Evolutionary conservation across 2,113 vertebrate genomes (phyloP).

Genomic region (Aphyosemion australe): DNA sequence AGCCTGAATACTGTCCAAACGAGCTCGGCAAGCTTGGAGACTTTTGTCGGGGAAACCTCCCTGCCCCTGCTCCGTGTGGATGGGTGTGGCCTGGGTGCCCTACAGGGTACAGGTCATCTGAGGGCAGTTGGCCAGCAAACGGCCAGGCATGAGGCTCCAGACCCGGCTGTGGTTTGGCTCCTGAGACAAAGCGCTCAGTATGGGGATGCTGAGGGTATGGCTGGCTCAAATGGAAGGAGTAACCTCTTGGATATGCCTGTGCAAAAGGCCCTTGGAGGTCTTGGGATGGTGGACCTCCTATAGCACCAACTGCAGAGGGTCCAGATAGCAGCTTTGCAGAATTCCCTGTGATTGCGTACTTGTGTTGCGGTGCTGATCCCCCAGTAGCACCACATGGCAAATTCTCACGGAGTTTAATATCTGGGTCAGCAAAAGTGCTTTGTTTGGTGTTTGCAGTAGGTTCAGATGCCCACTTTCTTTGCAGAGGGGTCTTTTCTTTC

Average conservation of each 20-base stretch:
- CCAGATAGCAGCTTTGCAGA: conserved; percentile 85
- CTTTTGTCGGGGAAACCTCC: conserved; percentile 88
- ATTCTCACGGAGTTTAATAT: conserved; percentile 85
- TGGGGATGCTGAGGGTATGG: conserved; percentile 93
- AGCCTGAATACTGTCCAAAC: conserved; percentile 89
- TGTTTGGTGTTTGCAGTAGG: conserved; percentile 85
- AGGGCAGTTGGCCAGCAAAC: conserved; percentile 88
- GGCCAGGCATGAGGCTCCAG: conserved; percentile 92
- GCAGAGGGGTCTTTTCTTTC: conserved; percentile 87
- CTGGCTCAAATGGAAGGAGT: conserved; percentile 88
- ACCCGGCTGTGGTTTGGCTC: conserved; percentile 89
- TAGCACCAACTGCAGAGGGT: conserved; percentile 72
- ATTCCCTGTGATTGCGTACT: conserved; percentile 78
- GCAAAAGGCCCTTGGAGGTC: conserved; percentile 87
- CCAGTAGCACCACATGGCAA: conserved; percentile 77
- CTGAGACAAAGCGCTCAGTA: conserved; percentile 87
- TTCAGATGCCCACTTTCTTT: conserved; percentile 93
- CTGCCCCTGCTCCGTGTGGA: conserved; percentile 77
- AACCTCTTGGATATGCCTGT: conserved; percentile 83
- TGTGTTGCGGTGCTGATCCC: conserved; percentile 81
- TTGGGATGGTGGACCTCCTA: conserved; percentile 76
- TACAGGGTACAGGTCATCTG: conserved; percentile 88
- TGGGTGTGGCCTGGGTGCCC: conserved; percentile 87
- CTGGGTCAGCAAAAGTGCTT: conserved; percentile 87
- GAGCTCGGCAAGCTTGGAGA: conserved; percentile 88